These are phyloP conservation scores for Solea senegalensis DNA, from an alignment of 2,113 vertebrate genomes.

Conservation along the genomic window DNA sequence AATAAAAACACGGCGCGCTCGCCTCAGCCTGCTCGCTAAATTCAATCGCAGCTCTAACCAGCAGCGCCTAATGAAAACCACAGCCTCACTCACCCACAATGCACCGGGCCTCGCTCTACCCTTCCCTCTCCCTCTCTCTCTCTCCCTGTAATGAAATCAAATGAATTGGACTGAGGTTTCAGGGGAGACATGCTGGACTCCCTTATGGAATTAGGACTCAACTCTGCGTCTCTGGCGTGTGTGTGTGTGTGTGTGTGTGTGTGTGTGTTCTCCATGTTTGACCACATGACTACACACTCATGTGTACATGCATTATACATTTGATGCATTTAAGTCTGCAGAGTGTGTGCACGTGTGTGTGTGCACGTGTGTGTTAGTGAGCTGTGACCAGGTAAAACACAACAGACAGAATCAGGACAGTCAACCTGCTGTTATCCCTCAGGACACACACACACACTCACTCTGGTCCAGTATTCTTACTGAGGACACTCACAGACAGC, in stretches of 20 bases:
- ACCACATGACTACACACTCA: conserved; percentile 35
- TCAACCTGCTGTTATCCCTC: conserved; percentile 68
- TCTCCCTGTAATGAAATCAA: conserved; percentile 73
- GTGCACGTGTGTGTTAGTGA: conserved; percentile 63
- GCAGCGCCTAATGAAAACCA: conserved; percentile 69
- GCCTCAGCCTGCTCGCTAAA: conserved; percentile 45
- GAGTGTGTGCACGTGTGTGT: not conserved
- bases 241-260: conserved; percentile 6
- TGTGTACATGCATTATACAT: conserved; percentile 13
- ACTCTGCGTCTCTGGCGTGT: not conserved
- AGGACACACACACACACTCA: conserved; percentile 44
- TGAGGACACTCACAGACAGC: too few relatives aligned
- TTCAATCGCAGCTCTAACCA: conserved; percentile 70
- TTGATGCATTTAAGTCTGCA: conserved; percentile 18
- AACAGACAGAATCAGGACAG: conserved; percentile 77
- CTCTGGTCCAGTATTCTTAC: too few relatives aligned
- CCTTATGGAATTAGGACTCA: conserved; percentile 77
- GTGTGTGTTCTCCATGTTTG: conserved; percentile 19
- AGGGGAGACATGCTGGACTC: conserved; percentile 74
- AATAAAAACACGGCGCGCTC: conserved; percentile 59
- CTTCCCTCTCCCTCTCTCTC: conserved; percentile 18
- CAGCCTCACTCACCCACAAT: conserved; percentile 32
- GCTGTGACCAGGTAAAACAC: conserved; percentile 74
- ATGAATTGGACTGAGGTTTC: conserved; percentile 78
- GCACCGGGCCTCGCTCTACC: conserved; percentile 25